These are phyloP conservation scores for Chaetorhynchus papuensis DNA, from an alignment of 2,113 vertebrate species.

Conservation along the genomic window DNA sequence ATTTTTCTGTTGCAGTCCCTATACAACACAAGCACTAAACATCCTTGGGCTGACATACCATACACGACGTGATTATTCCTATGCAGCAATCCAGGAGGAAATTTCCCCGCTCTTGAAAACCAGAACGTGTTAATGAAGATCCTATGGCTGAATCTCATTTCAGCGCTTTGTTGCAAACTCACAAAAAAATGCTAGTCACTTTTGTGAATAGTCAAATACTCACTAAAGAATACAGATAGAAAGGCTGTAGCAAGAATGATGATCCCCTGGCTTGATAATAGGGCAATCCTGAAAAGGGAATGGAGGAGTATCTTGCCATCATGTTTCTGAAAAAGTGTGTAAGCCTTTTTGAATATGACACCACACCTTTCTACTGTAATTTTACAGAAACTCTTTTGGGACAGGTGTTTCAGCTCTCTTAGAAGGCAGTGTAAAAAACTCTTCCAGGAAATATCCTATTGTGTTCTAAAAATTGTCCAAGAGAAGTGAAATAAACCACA, in stretches of 20 bases:
- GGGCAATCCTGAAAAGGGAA: background rate
- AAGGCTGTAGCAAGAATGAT: background rate
- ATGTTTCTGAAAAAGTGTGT: background rate
- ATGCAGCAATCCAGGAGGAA: background rate
- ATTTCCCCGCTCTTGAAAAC: background rate
- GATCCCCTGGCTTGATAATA: background rate
- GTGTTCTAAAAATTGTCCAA: background rate
- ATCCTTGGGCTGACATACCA: background rate
- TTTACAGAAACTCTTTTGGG: background rate
- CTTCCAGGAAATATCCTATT: background rate
- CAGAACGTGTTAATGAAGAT: background rate
- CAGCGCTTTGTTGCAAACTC: background rate
- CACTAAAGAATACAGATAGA: background rate
- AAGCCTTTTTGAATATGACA: background rate
- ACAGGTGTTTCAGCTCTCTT: accelerated
- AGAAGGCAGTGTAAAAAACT: background rate
- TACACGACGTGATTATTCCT: background rate
- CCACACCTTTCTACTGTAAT: background rate
- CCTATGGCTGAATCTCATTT: background rate
- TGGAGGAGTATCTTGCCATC: background rate
- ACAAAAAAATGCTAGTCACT: background rate
- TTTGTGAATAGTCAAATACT: background rate
- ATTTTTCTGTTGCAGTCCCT: background rate
- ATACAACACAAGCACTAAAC: background rate
- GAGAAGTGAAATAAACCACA: background rate